phyloP scores from a whole-genome alignment of 2,888 invertebrate genomes.

The Meghimatium bilineatum region DNA sequence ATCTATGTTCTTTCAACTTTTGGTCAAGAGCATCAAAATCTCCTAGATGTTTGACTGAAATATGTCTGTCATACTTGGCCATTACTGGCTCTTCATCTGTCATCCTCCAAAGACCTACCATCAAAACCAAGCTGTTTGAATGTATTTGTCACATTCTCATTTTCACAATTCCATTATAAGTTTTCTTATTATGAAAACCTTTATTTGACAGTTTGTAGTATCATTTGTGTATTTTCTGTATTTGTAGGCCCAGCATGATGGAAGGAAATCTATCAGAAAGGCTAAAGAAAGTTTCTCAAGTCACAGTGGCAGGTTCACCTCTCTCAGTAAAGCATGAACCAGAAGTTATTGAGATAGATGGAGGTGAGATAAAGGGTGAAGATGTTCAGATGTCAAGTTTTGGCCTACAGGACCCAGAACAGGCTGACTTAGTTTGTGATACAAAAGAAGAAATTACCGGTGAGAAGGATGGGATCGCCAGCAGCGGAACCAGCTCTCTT shows the following conservation, averaged over 20 bases:
- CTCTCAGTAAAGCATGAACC: not conserved
- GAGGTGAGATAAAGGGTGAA: not conserved
- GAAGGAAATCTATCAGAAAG: not conserved
- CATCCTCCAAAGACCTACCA: too few species aligned
- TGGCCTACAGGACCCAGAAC: not conserved
- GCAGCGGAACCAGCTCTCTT: not conserved
- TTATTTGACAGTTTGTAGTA: too few species aligned
- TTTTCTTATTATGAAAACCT: too few species aligned
- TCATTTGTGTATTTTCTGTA: not conserved
- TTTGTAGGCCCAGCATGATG: not conserved
- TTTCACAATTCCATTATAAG: too few species aligned
- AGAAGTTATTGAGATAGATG: not conserved
- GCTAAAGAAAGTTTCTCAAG: not conserved
- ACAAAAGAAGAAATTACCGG: not conserved
- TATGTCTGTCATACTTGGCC: too few species aligned
- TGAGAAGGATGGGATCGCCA: not conserved
- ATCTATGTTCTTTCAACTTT: too few species aligned
- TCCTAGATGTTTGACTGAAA: too few species aligned
- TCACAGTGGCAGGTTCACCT: not conserved
- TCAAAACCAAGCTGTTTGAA: too few species aligned
- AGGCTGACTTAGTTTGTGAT: not conserved
- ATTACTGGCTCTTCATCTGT: too few species aligned
- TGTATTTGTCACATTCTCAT: too few species aligned
- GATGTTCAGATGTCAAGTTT: not conserved
- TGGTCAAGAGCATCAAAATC: too few species aligned